phyloP scores from a whole-genome alignment of 2,113 vertebrate species.

The Pelodiscus sinensis region DNA sequence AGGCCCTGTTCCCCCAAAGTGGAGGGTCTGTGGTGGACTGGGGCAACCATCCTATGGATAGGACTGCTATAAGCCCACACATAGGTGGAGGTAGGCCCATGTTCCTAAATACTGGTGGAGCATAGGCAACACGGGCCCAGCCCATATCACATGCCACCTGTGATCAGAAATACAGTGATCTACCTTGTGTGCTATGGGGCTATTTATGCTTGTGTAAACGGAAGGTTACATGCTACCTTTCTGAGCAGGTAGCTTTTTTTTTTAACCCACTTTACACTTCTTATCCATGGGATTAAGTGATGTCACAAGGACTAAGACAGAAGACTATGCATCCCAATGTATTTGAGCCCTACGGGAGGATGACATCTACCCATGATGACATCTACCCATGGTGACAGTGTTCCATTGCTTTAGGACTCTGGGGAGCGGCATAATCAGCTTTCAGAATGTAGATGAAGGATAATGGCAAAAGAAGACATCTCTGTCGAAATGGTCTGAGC shows the following conservation, averaged over 20 bases:
- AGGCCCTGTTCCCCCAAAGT: no score
- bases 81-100: no score
- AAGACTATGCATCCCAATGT: slow-evolving; percentile 17
- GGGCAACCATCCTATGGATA: no score
- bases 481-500: background rate
- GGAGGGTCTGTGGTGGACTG: no score
- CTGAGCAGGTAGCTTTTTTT: background rate
- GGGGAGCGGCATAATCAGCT: slow-evolving; percentile 20
- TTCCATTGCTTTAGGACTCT: background rate
- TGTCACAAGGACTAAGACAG: background rate
- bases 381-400: slow-evolving; percentile 18
- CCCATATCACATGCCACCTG: no score
- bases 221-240: background rate
- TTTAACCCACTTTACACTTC: slow-evolving; percentile 9
- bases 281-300: background rate
- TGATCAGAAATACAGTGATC: no score
- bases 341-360: slow-evolving; percentile 4
- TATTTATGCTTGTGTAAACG: background rate
- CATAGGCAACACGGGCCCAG: no score
- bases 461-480: background rate
- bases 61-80: no score
- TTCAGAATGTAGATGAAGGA: slow-evolving; percentile 10
- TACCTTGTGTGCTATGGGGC: background rate
- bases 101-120: no score
- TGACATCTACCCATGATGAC: slow-evolving; percentile 19